These are phyloP conservation scores for Polydrusus cervinus DNA, from an alignment of 2,888 invertebrate genomes.

Conservation along the genomic window DNA sequence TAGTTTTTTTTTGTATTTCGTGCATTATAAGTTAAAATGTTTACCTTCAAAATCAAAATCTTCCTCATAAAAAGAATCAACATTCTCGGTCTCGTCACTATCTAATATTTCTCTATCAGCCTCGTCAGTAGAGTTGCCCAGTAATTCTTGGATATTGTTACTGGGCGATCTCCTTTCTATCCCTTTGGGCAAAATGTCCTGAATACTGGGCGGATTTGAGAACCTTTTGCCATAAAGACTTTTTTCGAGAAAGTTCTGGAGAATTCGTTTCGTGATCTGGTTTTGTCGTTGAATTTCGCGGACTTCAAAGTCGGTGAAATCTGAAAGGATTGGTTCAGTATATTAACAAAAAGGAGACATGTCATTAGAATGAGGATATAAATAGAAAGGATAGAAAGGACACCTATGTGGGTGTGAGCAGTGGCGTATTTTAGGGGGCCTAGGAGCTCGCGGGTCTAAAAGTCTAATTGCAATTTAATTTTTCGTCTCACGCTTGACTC, in stretches of 20 bases:
- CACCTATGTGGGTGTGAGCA: too few relatives aligned
- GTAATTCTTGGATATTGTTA: conserved; percentile 65
- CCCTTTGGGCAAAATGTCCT: conserved; percentile 76
- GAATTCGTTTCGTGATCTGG: conserved; percentile 84
- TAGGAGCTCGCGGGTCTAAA: too few relatives aligned
- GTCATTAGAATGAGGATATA: too few relatives aligned
- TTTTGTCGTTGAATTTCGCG: conserved; percentile 83
- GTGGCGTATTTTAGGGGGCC: too few relatives aligned
- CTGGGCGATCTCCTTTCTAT: conserved; percentile 31
- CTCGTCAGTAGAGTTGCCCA: conserved; percentile 59
- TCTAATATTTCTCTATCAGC: conserved; percentile 74
- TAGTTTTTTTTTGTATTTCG: background rate
- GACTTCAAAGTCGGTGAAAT: conserved; percentile 67
- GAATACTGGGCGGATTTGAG: conserved; percentile 76
- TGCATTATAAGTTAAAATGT: background rate
- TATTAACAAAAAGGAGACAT: too few relatives aligned
- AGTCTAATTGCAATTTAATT: too few relatives aligned
- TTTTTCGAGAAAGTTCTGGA: conserved; percentile 83
- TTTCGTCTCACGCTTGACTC: too few relatives aligned
- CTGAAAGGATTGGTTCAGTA: conserved; percentile 60
- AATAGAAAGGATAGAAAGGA: too few relatives aligned
- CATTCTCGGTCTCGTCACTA: conserved; percentile 82
- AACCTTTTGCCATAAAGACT: conserved; percentile 76
- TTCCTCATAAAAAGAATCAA: conserved; percentile 75
- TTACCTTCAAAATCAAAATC: conserved; percentile 59